Base-by-base conservation (phyloP, 92 coral and sea anemone genomes). In the Bergia sp. region DNA sequence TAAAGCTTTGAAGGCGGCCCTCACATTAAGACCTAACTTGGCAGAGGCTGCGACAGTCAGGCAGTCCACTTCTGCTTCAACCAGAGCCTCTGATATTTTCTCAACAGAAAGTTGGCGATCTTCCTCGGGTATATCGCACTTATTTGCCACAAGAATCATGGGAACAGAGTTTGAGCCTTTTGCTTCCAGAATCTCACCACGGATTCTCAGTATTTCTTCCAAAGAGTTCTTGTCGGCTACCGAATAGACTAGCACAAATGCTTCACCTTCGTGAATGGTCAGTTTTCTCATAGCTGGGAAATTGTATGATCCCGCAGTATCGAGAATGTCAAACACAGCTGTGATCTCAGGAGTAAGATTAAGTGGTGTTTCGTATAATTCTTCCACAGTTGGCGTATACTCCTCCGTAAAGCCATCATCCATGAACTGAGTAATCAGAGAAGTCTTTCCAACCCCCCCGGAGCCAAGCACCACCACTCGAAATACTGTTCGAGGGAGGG, bases 241-340 rank as follows among this genome's bases (percentile, higher is more conserved):
- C 0, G 98, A 92, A 78, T 97, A 96, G 2, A 97, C 96, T 5
- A 97, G 90, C n/a, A 97, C 88, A 77, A 97, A 97, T 61, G 96
- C 97, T 4, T 97, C 95, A 0, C 98, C 97, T 58, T 93, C 92
- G 61, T 95, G 94, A 29, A 96, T 89, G 0, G 99, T 96, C 82
- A 97, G 86, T 91, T 93, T 94, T 81, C 87, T 95, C 99, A 97
- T 97, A 13, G 99, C 99, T 5, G 99, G 99, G 86, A 97, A 97
- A 55, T 93, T 96, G 53, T 97, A 96, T 5, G 98, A 94, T 3
- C 99, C 99, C 16, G 98, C 97, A 29, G 99, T 97, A 89, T 97
- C 99, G 38, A 94, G 44, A 73, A 97, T 95, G 85, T 97, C 94
- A 40, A 97, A 88, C 23, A 97, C 89, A 37, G 98, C 96, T 20